Evolutionary conservation across 2,888 invertebrate species (phyloP), one percentile per base, ranked within the genome.

Genomic region (Atethmia centrago): DNA sequence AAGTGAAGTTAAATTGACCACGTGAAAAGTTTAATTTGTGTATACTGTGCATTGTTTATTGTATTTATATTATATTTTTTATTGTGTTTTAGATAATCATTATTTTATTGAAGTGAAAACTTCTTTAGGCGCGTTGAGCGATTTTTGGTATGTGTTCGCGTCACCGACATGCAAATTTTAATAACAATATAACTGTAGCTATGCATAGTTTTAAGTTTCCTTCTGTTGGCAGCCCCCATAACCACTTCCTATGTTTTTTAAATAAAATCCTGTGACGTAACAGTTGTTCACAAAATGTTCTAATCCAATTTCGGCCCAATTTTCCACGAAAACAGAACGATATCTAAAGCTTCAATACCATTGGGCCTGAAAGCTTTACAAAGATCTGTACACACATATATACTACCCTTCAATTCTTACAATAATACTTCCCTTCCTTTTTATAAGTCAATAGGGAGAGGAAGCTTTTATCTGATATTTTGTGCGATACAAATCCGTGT

Each of bases 401-500:
- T 42, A 19, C 16, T 40, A 64, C 31, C 36, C 55, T 77, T 70
- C 67, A 71, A 77, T 68, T 74, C 62, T n/a, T 28, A 59, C 61
- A 70, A 65, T 68, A 59, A 70, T 72, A 66, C 53, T 73, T 67
- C 16, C 42, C 9, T 62, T 61, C 12, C n/a, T 66, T 82, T 53
- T 79, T 70, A 72, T 63, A 66, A 76, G 62, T 47, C 56, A 31
- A 68, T 77, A 53, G 53, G 51, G 55, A 72, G 40, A 19, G 40
- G 9, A 58, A 63, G 42, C 59, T 68, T 77, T 65, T 66, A 63
- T 74, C 47, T 40, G 53, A 62, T 74, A 77, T 85, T 73, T 73
- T 77, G 55, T 75, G 59, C 58, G 65, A 71, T 63, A 71, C 65
- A 74, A 84, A 77, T 78, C 68, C 64, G 47, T 73, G 71, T 74